Percentiles rank a stretch among this genome's conserved stretches.
Conservation (phyloP, 2,113 vertebrate genomes). For the Myanophis thanlyinensis region DNA sequence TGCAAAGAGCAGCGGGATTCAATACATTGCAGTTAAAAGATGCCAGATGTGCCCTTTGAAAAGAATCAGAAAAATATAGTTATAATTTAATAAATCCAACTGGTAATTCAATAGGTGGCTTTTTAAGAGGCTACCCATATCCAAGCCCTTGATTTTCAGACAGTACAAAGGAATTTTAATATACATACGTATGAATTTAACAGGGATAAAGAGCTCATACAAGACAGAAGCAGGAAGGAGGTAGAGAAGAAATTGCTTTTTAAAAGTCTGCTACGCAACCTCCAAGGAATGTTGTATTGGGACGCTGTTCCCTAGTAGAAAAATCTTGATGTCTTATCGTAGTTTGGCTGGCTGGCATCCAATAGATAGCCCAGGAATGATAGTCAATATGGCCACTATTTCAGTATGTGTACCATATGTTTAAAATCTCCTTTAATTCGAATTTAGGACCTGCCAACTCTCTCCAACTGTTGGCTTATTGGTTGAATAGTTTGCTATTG, state of each 20-base stretch:
- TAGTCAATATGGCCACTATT: neutral
- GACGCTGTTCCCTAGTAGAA: neutral
- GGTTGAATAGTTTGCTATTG: neutral
- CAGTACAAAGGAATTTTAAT: constrained; percentile 60
- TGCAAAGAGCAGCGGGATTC: constrained; percentile 65
- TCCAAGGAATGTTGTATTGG: neutral
- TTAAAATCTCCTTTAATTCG: neutral
- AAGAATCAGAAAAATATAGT: constrained; percentile 66
- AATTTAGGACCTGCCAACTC: neutral
- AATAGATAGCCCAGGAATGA: neutral
- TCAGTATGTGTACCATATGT: neutral
- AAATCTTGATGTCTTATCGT: neutral
- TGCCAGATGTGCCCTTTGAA: constrained; percentile 73
- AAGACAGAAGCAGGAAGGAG: neutral
- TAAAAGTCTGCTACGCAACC: neutral
- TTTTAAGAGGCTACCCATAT: constrained; percentile 70
- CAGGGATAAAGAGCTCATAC: neutral
- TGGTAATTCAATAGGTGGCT: constrained; percentile 74
- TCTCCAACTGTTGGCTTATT: neutral
- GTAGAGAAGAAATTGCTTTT: neutral
- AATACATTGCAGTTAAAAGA: constrained; percentile 75
- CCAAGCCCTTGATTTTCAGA: constrained; percentile 63
- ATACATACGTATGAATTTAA: neutral
- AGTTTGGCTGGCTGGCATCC: neutral
- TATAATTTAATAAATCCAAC: constrained; percentile 59